Conservation (phyloP, 2,888 invertebrate species). For the Leptogaster cylindrica region DNA sequence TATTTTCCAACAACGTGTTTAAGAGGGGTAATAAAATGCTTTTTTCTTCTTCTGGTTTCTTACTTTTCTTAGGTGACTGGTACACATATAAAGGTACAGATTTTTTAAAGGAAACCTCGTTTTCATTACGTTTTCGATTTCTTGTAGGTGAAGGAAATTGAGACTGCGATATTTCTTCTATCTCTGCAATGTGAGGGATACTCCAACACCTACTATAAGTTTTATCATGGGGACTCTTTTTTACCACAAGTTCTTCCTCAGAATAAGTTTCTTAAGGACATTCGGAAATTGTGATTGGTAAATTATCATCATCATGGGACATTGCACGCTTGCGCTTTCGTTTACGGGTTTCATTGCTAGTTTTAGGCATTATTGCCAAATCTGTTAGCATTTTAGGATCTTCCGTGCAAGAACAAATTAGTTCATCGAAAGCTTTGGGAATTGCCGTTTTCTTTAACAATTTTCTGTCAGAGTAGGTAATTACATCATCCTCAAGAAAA, state of each 20-base stretch:
- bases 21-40: background rate
- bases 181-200: background rate
- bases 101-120: background rate
- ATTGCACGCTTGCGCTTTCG: background rate
- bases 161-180: background rate
- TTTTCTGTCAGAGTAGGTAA: background rate
- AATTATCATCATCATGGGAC: background rate
- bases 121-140: background rate
- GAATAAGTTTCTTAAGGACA: background rate
- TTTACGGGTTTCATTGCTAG: background rate
- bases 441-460: background rate
- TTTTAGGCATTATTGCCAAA: background rate
- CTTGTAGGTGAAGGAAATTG: background rate
- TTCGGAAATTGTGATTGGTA: background rate
- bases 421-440: background rate
- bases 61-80: background rate
- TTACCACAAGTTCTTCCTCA: background rate
- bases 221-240: background rate
- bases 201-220: background rate
- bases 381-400: background rate
- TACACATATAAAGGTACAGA: too few relatives aligned
- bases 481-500: slow-evolving; percentile 4
- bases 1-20: background rate
- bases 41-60: background rate
- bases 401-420: background rate